Conservation (phyloP, 2,113 vertebrate species). For the Podarcis muralis region DNA sequence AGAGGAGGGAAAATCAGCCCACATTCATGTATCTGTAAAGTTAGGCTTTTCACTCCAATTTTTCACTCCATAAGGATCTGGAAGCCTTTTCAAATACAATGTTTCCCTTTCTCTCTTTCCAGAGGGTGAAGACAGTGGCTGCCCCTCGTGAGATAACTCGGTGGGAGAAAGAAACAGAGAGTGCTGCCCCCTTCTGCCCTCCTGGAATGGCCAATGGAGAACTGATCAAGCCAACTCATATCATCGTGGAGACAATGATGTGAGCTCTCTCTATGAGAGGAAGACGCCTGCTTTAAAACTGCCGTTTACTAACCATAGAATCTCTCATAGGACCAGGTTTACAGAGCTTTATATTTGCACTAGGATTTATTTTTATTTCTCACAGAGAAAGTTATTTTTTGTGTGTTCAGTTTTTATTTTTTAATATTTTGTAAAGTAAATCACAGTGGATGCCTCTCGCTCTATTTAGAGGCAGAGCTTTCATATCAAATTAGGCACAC, state of each 20-base stretch:
- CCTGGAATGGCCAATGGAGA: conserved; percentile 78
- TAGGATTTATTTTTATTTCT: conserved; percentile 86
- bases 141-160: conserved; percentile 86
- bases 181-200: conserved; percentile 73
- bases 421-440: conserved; percentile 79
- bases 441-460: conserved; percentile 67
- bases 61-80: not conserved
- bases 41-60: not conserved
- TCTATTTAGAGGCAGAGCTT: conserved; percentile 69
- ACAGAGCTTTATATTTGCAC: conserved; percentile 90
- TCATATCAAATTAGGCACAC: conserved; percentile 79
- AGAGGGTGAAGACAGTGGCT: conserved; percentile 94
- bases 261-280: conserved; percentile 89
- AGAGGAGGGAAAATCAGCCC: no score
- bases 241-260: conserved; percentile 98
- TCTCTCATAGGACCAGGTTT: conserved; percentile 92
- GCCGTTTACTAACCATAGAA: conserved; percentile 92
- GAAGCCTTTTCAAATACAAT: not conserved
- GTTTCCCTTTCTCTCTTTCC: not conserved
- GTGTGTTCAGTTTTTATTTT: conserved; percentile 57
- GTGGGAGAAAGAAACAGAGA: conserved; percentile 77
- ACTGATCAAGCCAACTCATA: conserved; percentile 90
- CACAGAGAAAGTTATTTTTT: conserved; percentile 81
- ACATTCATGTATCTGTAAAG: not conserved
- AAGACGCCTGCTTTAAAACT: conserved; percentile 82